Conservation (phyloP, 2,888 invertebrate species). For the Oscheius sp. region DNA sequence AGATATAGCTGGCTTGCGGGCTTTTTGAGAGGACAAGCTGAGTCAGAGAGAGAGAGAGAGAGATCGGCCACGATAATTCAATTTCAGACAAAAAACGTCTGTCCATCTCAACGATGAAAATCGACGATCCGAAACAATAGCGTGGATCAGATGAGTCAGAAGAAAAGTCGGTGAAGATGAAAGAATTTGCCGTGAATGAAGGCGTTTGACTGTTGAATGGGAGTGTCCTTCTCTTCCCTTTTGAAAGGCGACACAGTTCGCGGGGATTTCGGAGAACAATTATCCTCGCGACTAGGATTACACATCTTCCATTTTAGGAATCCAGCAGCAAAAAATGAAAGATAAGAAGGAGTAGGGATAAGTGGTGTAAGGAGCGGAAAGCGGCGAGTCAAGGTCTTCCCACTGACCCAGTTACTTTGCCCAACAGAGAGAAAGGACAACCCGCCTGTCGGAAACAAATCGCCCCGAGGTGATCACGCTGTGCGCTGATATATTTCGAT, state of each 20-base stretch:
- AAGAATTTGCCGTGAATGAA: neutral
- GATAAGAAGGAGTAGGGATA: slow-evolving; percentile 6
- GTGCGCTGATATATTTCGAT: neutral
- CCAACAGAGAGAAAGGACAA: slow-evolving; percentile 16
- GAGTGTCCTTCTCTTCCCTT: slow-evolving; percentile 1
- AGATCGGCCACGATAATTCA: slow-evolving; percentile 16
- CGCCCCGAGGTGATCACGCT: slow-evolving; percentile 14
- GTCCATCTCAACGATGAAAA: neutral
- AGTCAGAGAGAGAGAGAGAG: neutral
- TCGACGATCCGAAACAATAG: neutral
- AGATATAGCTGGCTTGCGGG: slow-evolving; percentile 5
- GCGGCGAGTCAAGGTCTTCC: slow-evolving; percentile 30
- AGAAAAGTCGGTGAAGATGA: neutral
- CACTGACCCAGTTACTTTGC: slow-evolving; percentile 23
- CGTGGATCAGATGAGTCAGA: neutral
- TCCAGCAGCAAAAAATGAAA: neutral
- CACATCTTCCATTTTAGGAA: neutral
- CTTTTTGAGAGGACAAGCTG: neutral
- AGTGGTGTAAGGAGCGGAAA: slow-evolving; percentile 27
- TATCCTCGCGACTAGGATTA: neutral
- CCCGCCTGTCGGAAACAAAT: slow-evolving; percentile 19
- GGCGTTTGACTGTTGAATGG: neutral
- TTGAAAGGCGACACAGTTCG: slow-evolving; percentile 18
- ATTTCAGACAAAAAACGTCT: neutral
- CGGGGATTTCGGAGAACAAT: slow-evolving; percentile 11